These are phyloP conservation scores for Tinea semifulvella DNA, from an alignment of 2,888 invertebrate genomes.

Conservation along the genomic window DNA sequence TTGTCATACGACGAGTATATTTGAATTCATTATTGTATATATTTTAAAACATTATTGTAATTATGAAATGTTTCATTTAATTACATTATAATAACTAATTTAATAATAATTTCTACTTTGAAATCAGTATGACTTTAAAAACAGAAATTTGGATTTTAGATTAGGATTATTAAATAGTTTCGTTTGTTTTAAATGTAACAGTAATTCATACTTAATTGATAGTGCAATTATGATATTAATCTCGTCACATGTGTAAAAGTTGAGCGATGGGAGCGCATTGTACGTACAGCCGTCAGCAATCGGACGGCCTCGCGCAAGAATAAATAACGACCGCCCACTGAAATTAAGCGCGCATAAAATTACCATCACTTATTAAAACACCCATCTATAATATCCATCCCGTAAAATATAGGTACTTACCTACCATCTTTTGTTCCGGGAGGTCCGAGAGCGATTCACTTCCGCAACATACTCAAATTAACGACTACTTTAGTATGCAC, in stretches of 20 bases:
- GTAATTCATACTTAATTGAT: not conserved
- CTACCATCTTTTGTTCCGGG: slow-evolving; percentile 13
- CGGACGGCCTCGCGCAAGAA: slow-evolving; percentile 10
- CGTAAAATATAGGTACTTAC: slow-evolving; percentile 6
- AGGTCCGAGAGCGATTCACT: slow-evolving; percentile 11
- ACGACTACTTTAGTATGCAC: no score
- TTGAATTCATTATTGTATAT: no score
- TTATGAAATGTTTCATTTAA: no score
- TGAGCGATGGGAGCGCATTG: slow-evolving; percentile 13
- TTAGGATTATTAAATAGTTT: no score
- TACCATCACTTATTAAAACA: slow-evolving; percentile 38
- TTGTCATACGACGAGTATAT: no score
- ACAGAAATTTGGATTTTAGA: no score
- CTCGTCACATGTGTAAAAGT: slow-evolving; percentile 7
- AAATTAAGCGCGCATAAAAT: slow-evolving; percentile 37
- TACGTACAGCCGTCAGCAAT: slow-evolving; percentile 7
- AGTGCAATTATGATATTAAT: slow-evolving; percentile 11
- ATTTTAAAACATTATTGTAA: no score
- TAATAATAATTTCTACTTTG: no score
- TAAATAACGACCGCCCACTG: slow-evolving; percentile 31
- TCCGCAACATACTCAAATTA: no score
- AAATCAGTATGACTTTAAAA: no score
- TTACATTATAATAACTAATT: no score
- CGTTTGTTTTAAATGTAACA: not conserved
- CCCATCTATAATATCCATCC: slow-evolving; percentile 19